phyloP scores from a whole-genome alignment of 2,113 vertebrate species.

The Amblyornis subalaris region DNA sequence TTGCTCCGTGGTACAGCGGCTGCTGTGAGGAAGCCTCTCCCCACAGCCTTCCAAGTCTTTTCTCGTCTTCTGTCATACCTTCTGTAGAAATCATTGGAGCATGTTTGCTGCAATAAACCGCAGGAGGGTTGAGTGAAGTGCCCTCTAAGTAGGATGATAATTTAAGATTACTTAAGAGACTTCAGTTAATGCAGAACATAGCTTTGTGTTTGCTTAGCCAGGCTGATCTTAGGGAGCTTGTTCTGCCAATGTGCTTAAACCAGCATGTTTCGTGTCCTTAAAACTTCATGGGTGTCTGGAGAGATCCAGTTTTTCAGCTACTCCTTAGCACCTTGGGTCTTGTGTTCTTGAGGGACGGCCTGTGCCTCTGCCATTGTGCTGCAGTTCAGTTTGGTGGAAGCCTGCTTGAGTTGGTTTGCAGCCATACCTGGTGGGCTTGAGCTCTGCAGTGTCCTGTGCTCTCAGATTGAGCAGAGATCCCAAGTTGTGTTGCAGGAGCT shows the following conservation, averaged over 20 bases:
- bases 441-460: background rate
- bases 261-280: background rate
- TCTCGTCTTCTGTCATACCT: background rate
- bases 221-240: background rate
- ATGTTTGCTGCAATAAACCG: background rate
- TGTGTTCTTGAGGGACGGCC: background rate
- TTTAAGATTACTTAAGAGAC: background rate
- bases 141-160: background rate
- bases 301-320: background rate
- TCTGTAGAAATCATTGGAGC: background rate
- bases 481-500: background rate
- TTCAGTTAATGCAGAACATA: background rate
- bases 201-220: background rate
- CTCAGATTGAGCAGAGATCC: background rate
- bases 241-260: background rate
- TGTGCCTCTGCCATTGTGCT: rapidly evolving
- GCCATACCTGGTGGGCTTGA: background rate
- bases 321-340: background rate
- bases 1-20: background rate
- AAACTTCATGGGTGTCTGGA: background rate
- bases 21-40: background rate
- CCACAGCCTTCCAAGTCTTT: background rate
- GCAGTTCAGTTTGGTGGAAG: background rate
- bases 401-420: background rate
- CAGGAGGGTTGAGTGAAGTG: background rate